A percentile compares a stretch with the other conserved stretches of the same genome.
phyloP scores from a whole-genome alignment of 2,888 invertebrate species.

The Leptopilina drosophilae region DNA sequence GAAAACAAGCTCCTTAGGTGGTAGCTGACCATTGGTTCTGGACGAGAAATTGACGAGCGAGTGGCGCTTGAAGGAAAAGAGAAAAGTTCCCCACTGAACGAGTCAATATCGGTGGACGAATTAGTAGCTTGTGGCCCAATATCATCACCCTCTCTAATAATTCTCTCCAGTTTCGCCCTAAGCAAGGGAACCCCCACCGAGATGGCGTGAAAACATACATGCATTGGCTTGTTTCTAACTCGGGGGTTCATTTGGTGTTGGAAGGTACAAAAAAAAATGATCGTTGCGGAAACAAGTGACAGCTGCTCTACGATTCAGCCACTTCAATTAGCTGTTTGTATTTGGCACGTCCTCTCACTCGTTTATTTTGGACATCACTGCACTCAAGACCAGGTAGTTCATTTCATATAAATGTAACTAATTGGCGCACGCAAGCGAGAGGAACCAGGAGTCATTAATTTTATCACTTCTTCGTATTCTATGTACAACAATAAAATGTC shows the following conservation, averaged over 20 bases:
- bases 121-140: conserved; percentile 72
- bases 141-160: conserved; percentile 67
- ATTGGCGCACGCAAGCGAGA: not conserved
- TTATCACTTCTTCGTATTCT: not conserved
- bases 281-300: conserved; percentile 71
- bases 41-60: conserved; percentile 13
- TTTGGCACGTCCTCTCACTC: conserved; percentile 45
- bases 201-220: conserved; percentile 70
- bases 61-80: conserved; percentile 31
- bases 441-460: not conserved
- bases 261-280: conserved; percentile 66
- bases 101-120: conserved; percentile 70
- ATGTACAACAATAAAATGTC: no score
- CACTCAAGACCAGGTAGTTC: not conserved
- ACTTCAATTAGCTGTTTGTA: conserved; percentile 70
- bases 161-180: conserved; percentile 57
- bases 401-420: not conserved
- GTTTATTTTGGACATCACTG: conserved; percentile 29
- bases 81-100: conserved; percentile 44
- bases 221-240: conserved; percentile 41
- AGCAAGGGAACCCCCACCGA: conserved; percentile 67
- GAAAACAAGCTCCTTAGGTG: not conserved
- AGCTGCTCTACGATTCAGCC: conserved; percentile 65
- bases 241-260: conserved; percentile 26
- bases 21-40: not conserved